A percentile compares a stretch with the other conserved stretches of the same genome.
Evolutionary conservation across 2,888 invertebrate species (phyloP).

Genomic region (Drosophila mayaguana): DNA sequence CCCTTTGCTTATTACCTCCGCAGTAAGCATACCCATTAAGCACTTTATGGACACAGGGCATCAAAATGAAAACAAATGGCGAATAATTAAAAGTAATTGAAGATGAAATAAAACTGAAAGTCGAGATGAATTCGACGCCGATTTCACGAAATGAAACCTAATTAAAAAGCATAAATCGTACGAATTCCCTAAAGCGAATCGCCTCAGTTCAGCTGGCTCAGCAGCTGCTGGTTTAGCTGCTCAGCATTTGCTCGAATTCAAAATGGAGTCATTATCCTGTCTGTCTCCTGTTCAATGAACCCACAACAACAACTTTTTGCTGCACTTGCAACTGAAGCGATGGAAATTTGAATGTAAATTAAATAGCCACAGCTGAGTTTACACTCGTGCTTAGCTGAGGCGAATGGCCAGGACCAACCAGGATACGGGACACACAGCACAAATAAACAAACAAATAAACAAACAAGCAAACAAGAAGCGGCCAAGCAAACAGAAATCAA

Average conservation of each 20-base stretch:
- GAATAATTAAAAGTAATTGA: slow-evolving; percentile 76
- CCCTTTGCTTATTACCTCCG: not conserved
- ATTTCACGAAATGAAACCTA: slow-evolving; percentile 46
- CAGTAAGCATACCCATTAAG: not conserved
- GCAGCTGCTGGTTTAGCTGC: slow-evolving; percentile 9
- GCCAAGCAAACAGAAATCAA: slow-evolving; percentile 70
- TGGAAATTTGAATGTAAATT: slow-evolving; percentile 35
- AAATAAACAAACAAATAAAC: slow-evolving; percentile 48
- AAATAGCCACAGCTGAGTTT: slow-evolving; percentile 13
- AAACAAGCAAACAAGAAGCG: slow-evolving; percentile 48
- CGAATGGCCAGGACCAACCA: slow-evolving; percentile 5
- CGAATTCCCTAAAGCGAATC: not conserved
- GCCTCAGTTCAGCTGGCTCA: slow-evolving; percentile 10
- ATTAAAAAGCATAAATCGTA: slow-evolving; percentile 65
- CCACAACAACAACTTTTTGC: slow-evolving; percentile 20
- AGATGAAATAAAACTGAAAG: slow-evolving; percentile 47
- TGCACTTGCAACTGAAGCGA: slow-evolving; percentile 51
- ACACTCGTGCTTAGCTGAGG: not conserved
- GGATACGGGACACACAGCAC: slow-evolving; percentile 3
- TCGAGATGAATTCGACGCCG: slow-evolving; percentile 30
- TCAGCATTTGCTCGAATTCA: slow-evolving; percentile 38
- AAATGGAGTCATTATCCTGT: slow-evolving; percentile 65
- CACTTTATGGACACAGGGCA: slow-evolving; percentile 5
- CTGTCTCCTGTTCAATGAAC: slow-evolving; percentile 58
- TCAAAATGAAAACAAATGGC: slow-evolving; percentile 58